Base-by-base conservation (phyloP, 2,113 vertebrate genomes). In the Passer montanus region DNA sequence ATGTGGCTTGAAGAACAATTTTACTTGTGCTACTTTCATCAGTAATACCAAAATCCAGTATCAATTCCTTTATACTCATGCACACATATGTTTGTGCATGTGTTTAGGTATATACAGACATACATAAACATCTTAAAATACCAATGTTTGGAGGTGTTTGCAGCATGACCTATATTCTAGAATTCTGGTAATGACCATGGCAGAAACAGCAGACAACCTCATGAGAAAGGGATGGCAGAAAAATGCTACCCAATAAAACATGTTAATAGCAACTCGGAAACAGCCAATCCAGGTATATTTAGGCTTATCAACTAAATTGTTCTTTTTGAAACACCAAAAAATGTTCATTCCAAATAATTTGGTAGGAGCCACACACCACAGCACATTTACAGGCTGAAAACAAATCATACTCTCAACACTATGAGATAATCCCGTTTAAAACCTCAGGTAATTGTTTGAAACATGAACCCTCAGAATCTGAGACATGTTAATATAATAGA, bases 21-120 rank as follows among this genome's bases (percentile, higher is more conserved):
- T 74, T 82, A 75, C 30, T 52, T 70, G n/a, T 64, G 37, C n/a
- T 89, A 18, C 21, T 90, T 83, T 67, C 6, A 58, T 39, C 26
- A 66, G 39, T 39, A 91, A 76, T 55, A 64, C 10, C 37, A 73
- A 68, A 72, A 72, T 68, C 50, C 49, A 53, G 22, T 64, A 79
- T 76, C 49, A 41, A 16, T 30, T 87, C 33, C 64, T 89, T 89
- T 46, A 76, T 18, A 62, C 28, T 58, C 18, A 66, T 9, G 30
- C 1, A 21, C 4, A 55, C 2, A 6, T 2, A 14, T 15, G 5
- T 56, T 43, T 49, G 39, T 47, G 6, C 15, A 26, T 9, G 2
- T 28, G 13, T 62, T 20, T 66, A 52, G 19, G n/a, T 80, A 35
- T 20, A 28, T 23, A n/a, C n/a, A 64, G 14, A 58, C 13, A 62